Base-by-base conservation (phyloP, 2,888 invertebrate genomes). In the Acronicta aceris region DNA sequence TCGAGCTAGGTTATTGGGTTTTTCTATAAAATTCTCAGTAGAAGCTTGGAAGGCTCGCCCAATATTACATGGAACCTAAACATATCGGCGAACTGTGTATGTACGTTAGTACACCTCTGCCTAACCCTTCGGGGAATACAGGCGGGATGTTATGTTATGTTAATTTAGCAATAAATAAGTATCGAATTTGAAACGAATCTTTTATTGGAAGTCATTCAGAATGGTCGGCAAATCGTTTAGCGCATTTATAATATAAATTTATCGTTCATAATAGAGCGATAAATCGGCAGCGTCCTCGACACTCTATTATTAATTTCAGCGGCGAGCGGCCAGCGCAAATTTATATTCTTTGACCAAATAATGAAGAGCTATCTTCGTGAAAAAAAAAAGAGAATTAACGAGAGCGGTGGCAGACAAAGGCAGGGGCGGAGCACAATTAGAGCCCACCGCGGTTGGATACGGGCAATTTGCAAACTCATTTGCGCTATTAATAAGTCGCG, bases 261-360 rank as follows among this genome's bases (percentile, higher is more conserved):
- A 88, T 85, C 74, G 86, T 79, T 71, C 81, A 79, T 89, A 87
- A 89, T 89, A 84, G 83, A 84, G 81, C 83, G 64, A 87, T 89
- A 89, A 89, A 90, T 89, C 82, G 81, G 77, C 71, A 55, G 60
- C 73, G 80, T 72, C 65, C 72, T 65, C 78, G 64, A 55, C 79
- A 68, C 62, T 78, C 79, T 81, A 81, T 88, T 90, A 91, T 90
- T 89, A 91, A 90, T 90, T 89, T 89, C 81, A 79, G 72, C 76
- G 73, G 64, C 71, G 72, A 68, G 73, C 78, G 70, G 71, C 72
- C 69, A 58, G 52, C 69, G 76, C 69, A 68, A 85, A 87, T 87
- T 88, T 86, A 88, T 87, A 85, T 86, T 85, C 86, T 83, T 84
- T 84, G 77, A 71, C 78, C 79, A 77, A 82, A 86, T 90, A 89